Evolutionary conservation across 92 coral and sea anemone species (phyloP).

Genomic region (Actinernus sp.): DNA sequence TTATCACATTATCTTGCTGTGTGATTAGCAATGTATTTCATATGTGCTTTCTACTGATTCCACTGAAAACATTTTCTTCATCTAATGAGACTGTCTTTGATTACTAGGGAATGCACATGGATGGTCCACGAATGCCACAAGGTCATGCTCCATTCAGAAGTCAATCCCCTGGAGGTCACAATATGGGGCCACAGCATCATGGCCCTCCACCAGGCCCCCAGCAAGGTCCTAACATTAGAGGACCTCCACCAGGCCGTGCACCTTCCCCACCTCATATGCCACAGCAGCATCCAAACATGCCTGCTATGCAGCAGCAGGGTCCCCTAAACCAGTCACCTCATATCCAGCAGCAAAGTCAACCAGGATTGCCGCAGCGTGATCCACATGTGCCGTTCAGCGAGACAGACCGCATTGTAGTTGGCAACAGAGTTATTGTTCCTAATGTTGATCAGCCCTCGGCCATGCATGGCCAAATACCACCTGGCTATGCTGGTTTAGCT

Average conservation of each 20-base stretch:
- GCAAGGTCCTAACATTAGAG: conserved; percentile 23
- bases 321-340: conserved; percentile 20
- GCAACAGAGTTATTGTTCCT: conserved; percentile 86
- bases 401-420: conserved; percentile 76
- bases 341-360: conserved; percentile 36
- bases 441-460: conserved; percentile 77
- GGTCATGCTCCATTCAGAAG: conserved; percentile 35
- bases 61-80: too few relatives aligned
- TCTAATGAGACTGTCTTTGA: too few relatives aligned
- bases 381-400: conserved; percentile 41
- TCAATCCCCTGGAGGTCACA: conserved; percentile 36
- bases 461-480: conserved; percentile 62
- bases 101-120: conserved; percentile 36
- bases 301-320: conserved; percentile 45
- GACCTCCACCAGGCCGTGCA: conserved; percentile 33
- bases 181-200: conserved; percentile 58
- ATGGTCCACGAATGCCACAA: conserved; percentile 21
- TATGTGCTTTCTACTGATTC: too few relatives aligned
- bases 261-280: conserved; percentile 35
- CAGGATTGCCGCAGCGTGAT: conserved; percentile 56
- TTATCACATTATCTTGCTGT: too few relatives aligned
- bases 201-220: conserved; percentile 54
- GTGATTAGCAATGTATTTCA: too few relatives aligned
- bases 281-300: conserved; percentile 25
- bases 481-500: conserved; percentile 47